Evolutionary conservation across 2,888 invertebrate genomes (phyloP), one percentile per base, ranked within the genome.

Genomic region (Pachymerium ferrugineum): DNA sequence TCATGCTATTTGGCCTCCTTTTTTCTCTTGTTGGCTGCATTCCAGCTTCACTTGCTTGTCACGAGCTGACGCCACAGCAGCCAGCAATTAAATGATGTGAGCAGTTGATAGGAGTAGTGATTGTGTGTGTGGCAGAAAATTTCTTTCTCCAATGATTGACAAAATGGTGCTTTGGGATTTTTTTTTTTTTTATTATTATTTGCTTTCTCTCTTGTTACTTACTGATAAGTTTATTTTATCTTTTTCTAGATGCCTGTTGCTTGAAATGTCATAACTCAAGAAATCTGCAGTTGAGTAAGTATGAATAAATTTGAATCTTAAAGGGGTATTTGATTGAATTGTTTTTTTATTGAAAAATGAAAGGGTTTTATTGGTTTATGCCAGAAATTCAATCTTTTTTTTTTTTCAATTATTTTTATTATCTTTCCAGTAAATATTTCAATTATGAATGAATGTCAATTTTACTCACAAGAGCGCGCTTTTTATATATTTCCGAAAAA

Each of bases 101-200:
- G 54, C 54, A 54, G 54, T 54, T 54, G 54, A 54, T 54, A 54
- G 54, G 25, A 54, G 54, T 54, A 22, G 54, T 54, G 54, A 54
- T 54, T 54, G 54, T 54, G 54, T 54, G 19, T 54, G 54, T 22
- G 25, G 28, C 25, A 54, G 28, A 38, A 25, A 54, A 25, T 54
- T 54, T 28, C 14, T 54, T 14, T 14, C 22, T 16, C 47, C 6
- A 25, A 8, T 54, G 54, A 54, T 54, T 54, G 54, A 54, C 54
- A 54, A 54, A 54, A 54, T 54, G 54, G 54, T 54, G 54, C 54
- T 54, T 25, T 10, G 14, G 54, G 19, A 14, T 5, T 54, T 54
- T 54, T 47, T 54, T 47, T 25, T 14, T 25, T 54, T 0, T 54
- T 4, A 12, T 22, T 54, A 25, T 5, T 54, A 8, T 8, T 8